phyloP scores from a whole-genome alignment of 23 tunicate genomes.

The Oikopleura dioica region DNA sequence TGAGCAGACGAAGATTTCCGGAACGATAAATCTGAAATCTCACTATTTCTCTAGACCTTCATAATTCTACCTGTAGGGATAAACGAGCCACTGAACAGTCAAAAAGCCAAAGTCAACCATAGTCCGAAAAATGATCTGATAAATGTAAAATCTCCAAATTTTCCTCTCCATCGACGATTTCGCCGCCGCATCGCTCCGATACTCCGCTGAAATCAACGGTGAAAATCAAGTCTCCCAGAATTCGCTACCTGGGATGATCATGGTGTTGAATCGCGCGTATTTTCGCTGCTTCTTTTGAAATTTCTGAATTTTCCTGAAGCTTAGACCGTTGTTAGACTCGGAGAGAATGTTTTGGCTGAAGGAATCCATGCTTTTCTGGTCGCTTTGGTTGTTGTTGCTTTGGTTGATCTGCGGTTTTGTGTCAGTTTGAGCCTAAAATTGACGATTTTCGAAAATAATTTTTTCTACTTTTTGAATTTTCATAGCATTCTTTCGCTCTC shows the following conservation, averaged over 20 bases:
- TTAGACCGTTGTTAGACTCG: no score
- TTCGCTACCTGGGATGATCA: not conserved
- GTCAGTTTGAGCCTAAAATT: no score
- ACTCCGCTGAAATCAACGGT: no score
- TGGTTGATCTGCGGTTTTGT: no score
- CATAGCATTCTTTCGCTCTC: no score
- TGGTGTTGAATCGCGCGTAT: not conserved
- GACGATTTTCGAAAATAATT: no score
- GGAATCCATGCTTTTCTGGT: no score
- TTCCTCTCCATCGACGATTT: slow-evolving; percentile 15
- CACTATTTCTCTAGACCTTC: not conserved
- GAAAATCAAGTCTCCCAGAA: no score
- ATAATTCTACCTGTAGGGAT: slow-evolving; percentile 26
- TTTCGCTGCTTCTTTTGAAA: not conserved
- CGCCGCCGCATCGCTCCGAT: not conserved
- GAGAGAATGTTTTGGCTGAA: no score
- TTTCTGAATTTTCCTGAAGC: not conserved
- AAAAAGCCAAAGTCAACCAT: slow-evolving; percentile 27
- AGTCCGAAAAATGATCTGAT: slow-evolving; percentile 28
- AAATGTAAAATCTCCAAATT: slow-evolving; percentile 37
- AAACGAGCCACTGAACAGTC: slow-evolving; percentile 21
- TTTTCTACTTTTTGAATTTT: no score
- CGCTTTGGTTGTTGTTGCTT: no score
- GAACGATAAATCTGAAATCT: slow-evolving; percentile 31
- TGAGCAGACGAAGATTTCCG: slow-evolving; percentile 35